Base-by-base conservation (phyloP, 2,888 invertebrate genomes). In the Limnephilus lunatus region DNA sequence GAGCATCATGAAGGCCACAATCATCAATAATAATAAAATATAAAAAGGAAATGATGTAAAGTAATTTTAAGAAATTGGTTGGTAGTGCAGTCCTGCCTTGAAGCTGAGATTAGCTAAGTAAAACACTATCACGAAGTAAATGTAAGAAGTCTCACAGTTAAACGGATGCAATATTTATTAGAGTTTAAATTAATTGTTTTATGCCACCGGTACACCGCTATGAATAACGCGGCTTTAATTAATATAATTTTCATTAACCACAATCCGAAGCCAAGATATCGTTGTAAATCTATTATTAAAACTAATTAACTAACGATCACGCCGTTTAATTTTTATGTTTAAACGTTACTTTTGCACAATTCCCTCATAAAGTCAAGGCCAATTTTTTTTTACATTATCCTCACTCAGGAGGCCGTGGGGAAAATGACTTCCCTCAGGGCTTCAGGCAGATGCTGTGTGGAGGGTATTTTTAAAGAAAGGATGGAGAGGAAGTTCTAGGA, bases 131-230 rank as follows among this genome's bases (percentile, higher is more conserved):
- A 25, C 68, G 68, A 68, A 68, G 7, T 68, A 25, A 25, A 68
- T 68, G 2, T 68, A 68, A 68, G n/a, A 68, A 25, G 68, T 68
- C 25, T 68, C n/a, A 25, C 19, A 68, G 68, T 68, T 7, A 68
- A 68, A 68, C 68, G 68, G 68, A 68, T 68, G 68, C 68, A 68
- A 68, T 68, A 68, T 68, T 68, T 68, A 68, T n/a, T n/a, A 68
- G 53, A 68, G 9, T 68, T 7, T 68, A 68, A 68, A 68, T 68
- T 5, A 68, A 68, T 68, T 19, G 25, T 68, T 68, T 14, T 19
- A 68, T 68, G 53, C 53, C 53, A 68, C 53, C 25, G 53, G 19
- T 68, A 68, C 25, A 68, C 53, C 53, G 53, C 25, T 25, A 68
- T 19, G 53, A 68, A 68, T 68, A 68, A 68, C 25, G 25, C 5